phyloP scores from a whole-genome alignment of 2,113 vertebrate species.

The Eretmodus cyanostictus region DNA sequence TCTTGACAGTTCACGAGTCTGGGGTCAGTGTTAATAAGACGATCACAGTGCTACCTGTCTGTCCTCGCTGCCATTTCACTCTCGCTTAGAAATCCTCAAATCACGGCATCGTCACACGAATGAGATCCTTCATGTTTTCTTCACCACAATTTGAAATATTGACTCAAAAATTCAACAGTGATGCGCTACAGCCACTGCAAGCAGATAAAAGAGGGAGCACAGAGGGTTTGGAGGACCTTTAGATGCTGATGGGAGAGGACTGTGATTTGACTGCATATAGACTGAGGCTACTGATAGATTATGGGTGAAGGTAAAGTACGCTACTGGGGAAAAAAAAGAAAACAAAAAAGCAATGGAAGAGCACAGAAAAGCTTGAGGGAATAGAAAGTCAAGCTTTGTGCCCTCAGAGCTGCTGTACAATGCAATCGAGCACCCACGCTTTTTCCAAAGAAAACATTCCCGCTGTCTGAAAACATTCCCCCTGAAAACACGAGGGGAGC shows the following conservation, averaged over 20 bases:
- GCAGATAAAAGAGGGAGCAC: conserved; percentile 12
- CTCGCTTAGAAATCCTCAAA: background rate
- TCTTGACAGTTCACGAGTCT: conserved; percentile 72
- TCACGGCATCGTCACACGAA: background rate
- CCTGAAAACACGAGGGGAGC: background rate
- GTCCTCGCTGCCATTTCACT: conserved; percentile 7
- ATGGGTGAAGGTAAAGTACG: background rate
- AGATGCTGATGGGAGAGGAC: conserved; percentile 14
- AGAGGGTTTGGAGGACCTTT: background rate
- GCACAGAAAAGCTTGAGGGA: background rate
- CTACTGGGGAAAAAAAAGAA: background rate
- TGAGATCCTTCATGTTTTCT: background rate
- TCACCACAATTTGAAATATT: background rate
- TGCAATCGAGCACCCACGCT: conserved; percentile 4
- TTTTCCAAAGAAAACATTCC: conserved; percentile 26
- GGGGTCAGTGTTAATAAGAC: conserved; percentile 67
- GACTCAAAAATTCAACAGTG: background rate
- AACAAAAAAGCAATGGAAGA: background rate
- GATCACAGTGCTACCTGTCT: conserved; percentile 74
- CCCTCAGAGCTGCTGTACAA: conserved; percentile 31
- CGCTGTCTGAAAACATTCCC: conserved; percentile 12
- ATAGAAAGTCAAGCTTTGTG: conserved; percentile 13
- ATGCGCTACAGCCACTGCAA: conserved; percentile 24
- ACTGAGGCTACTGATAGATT: conserved; percentile 32
- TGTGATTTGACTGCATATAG: conserved; percentile 37